A percentile compares a stretch with the other conserved stretches of the same genome.
Evolutionary conservation across 2,113 vertebrate genomes (phyloP).

Genomic region (Megaleporinus macrocephalus): DNA sequence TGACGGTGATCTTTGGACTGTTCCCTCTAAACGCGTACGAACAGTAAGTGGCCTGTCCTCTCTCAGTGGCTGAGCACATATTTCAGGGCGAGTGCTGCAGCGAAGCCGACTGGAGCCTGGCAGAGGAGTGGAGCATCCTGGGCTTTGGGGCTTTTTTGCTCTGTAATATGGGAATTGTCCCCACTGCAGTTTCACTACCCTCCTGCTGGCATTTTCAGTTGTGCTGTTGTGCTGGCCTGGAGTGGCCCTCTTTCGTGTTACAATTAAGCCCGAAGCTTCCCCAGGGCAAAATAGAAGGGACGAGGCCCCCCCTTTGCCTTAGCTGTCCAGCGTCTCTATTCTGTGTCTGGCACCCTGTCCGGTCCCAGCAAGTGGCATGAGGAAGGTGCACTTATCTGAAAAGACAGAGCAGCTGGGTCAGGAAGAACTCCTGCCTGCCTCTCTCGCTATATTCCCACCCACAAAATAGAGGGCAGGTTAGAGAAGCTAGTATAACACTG

Average conservation of each 20-base stretch:
- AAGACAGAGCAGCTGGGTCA: slow-evolving; percentile 60
- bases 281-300: slow-evolving; percentile 1
- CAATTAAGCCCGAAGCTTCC: slow-evolving; percentile 39
- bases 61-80: slow-evolving; percentile 8
- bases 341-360: slow-evolving; percentile 46
- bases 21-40: not conserved
- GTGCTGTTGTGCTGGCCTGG: slow-evolving; percentile 43
- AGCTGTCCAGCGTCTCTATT: slow-evolving; percentile 43
- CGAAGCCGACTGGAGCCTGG: slow-evolving; percentile 22
- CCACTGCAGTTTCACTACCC: slow-evolving; percentile 30
- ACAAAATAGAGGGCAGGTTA: slow-evolving; percentile 12
- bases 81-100: not conserved
- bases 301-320: slow-evolving; percentile 41
- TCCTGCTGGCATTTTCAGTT: slow-evolving; percentile 60
- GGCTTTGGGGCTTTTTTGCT: slow-evolving; percentile 37
- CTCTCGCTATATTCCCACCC: not conserved
- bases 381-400: slow-evolving; percentile 65
- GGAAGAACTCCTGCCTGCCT: slow-evolving; percentile 57
- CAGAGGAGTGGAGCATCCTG: slow-evolving; percentile 15
- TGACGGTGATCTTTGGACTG: slow-evolving; percentile 2
- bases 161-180: slow-evolving; percentile 24
- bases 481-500: not conserved
- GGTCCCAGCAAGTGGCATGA: slow-evolving; percentile 42
- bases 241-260: slow-evolving; percentile 51
- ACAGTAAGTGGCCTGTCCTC: slow-evolving; percentile 28